Percentiles rank a stretch among this genome's conserved stretches.
Conservation (phyloP, 2,888 invertebrate species). For the Trachelus troglodyta region DNA sequence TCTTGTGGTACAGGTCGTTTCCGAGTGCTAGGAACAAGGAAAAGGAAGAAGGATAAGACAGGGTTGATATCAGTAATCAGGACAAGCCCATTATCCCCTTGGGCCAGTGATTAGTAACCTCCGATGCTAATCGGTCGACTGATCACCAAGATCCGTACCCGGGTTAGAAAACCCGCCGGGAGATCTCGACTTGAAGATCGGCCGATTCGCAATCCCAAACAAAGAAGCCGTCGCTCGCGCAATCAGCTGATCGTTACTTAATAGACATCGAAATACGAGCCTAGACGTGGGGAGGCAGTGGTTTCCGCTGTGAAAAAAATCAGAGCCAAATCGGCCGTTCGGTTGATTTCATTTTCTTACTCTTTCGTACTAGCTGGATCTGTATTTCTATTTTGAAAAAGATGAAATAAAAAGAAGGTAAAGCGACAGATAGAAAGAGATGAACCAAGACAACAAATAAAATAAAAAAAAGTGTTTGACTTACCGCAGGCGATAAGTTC, state of each 20-base stretch:
- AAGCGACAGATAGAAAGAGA: background rate
- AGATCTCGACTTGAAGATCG: background rate
- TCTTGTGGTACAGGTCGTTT: background rate
- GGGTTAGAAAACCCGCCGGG: background rate
- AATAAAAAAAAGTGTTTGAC: slow-evolving; percentile 57
- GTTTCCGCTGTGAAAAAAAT: background rate
- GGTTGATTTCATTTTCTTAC: background rate
- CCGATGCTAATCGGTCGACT: background rate
- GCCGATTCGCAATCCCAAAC: background rate
- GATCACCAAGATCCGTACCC: background rate
- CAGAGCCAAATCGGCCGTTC: background rate
- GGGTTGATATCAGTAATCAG: background rate
- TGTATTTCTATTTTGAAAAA: background rate
- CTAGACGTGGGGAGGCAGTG: background rate
- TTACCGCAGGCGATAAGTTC: slow-evolving; percentile 89
- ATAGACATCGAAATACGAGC: background rate
- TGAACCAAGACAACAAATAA: background rate
- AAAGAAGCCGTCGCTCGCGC: background rate
- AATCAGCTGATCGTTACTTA: background rate
- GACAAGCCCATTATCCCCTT: background rate
- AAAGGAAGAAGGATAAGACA: background rate
- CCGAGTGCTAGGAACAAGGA: too few species aligned
- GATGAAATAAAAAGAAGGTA: background rate
- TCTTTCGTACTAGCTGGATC: background rate
- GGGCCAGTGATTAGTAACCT: background rate